Conservation (phyloP, 1,140 invertebrate species). For the Apocrypta bakeri region DNA sequence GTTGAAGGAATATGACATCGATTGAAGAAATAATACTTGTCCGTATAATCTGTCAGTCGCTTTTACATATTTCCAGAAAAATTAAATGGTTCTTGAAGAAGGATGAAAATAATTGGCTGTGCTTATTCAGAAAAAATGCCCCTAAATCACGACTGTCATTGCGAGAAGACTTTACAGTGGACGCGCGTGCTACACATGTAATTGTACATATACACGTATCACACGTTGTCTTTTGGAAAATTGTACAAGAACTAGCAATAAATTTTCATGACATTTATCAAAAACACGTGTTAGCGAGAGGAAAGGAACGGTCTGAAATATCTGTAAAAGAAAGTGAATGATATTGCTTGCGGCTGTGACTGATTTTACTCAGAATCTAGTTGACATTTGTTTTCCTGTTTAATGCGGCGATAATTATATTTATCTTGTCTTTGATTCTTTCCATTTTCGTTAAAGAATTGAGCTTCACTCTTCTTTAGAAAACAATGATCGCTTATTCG, state of each 20-base stretch:
- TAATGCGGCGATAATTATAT: not conserved
- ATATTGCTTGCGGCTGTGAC: constrained; percentile 6
- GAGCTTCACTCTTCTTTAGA: too few species aligned
- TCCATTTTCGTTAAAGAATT: too few species aligned
- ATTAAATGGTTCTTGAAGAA: too few species aligned
- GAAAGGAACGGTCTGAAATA: not conserved
- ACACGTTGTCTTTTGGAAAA: constrained; percentile 38
- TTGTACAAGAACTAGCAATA: constrained; percentile 24
- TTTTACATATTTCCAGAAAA: too few species aligned
- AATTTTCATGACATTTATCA: constrained; percentile 43
- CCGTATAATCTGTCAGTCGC: too few species aligned
- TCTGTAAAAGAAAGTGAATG: constrained; percentile 19
- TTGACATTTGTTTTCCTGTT: not conserved
- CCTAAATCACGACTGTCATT: constrained; percentile 43
- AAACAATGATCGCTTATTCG: too few species aligned
- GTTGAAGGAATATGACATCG: too few species aligned
- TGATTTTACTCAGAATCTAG: not conserved
- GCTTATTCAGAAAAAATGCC: not conserved
- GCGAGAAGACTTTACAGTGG: constrained; percentile 3
- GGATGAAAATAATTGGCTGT: too few species aligned
- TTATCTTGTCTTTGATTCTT: too few species aligned
- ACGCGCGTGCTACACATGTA: not conserved
- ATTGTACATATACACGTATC: not conserved
- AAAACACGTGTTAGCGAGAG: constrained; percentile 34
- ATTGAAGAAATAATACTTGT: too few species aligned